Evolutionary conservation across 2,113 vertebrate species (phyloP), one percentile per base, ranked within the genome.

Genomic region (Phasianus colchicus): DNA sequence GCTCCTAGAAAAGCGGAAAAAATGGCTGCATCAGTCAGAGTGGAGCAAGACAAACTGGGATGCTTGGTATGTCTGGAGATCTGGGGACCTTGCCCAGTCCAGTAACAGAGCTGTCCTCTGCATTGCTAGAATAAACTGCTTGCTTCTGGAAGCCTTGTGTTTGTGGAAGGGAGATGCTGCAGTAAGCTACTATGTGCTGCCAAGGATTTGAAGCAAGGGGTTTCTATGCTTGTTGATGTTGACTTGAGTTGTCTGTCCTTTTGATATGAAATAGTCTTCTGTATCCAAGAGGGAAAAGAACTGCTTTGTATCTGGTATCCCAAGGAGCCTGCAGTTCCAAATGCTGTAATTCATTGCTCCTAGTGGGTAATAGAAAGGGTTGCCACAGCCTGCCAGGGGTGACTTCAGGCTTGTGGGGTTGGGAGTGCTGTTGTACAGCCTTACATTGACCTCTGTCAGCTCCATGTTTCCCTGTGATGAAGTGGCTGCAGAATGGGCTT

Each of bases 51-150:
- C 4, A 64, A 82, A 6, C 0, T 4, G 2, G 2, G 40, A n/a
- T 61, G 38, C 27, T 89, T 15, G 42, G 7, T 13, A 24, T 54
- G 6, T 16, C 22, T 87, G 65, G n/a, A 63, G 40, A 18, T 78
- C 71, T 1, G 2, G 45, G 42, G 66, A n/a, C 2, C 0, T 63
- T 72, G n/a, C 32, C 21, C n/a, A 0, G 2, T 50, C 48, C 48
- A 50, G 42, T 10, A 86, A 45, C 76, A 90, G 83, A 92, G 34
- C 45, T 90, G 27, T n/a, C 38, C 64, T 66, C 42, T 71, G 19
- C 10, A 1, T 57, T 89, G 6, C 52, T 38, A 43, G 38, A 60
- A 66, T 57, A 63, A 61, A 6, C 11, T 24, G 18, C 29, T 78
- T 2, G 25, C 34, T 54, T 54, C 52, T 54, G 52, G 52, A 54